phyloP scores from a whole-genome alignment of 2,888 invertebrate species.

The Aphidius colemani region DNA sequence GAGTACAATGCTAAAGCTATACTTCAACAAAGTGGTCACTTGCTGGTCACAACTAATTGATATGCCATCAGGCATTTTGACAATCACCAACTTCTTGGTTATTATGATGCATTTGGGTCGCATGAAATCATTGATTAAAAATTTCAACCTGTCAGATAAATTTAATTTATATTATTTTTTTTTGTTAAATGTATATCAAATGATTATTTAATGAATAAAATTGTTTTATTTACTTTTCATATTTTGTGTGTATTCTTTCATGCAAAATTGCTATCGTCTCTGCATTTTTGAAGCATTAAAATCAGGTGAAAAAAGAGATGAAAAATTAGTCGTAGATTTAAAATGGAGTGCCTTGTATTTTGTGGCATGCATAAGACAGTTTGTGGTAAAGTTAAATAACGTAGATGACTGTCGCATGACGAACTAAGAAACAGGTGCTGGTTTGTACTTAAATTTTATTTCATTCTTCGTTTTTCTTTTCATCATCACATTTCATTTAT shows the following conservation, averaged over 20 bases:
- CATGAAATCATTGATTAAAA: conserved; percentile 11
- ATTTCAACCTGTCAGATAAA: conserved; percentile 1
- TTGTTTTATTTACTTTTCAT: too few relatives aligned
- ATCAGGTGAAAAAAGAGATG: too few relatives aligned
- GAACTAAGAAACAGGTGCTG: conserved; percentile 59
- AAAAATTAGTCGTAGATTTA: too few relatives aligned
- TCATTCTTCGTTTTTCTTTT: conserved; percentile 9
- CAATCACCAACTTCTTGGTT: conserved; percentile 32
- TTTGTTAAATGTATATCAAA: not conserved
- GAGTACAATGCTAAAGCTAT: too few relatives aligned
- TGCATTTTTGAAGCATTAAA: too few relatives aligned
- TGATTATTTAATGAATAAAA: not conserved
- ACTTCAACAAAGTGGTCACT: conserved; percentile 7
- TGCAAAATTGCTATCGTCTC: too few relatives aligned
- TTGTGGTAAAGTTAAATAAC: conserved; percentile 58
- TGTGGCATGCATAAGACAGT: conserved; percentile 56
- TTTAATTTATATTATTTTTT: not conserved
- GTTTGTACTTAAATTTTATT: conserved; percentile 42
- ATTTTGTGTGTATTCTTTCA: too few relatives aligned
- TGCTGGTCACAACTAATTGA: conserved; percentile 43
- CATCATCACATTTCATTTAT: not conserved
- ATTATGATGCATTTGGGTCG: conserved; percentile 47
- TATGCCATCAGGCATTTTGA: conserved; percentile 48
- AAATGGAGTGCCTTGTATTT: conserved; percentile 42
- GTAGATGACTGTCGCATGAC: conserved; percentile 59